phyloP scores from a whole-genome alignment of 2,797 vertebrate genomes.

The Luscinia luscinia region DNA sequence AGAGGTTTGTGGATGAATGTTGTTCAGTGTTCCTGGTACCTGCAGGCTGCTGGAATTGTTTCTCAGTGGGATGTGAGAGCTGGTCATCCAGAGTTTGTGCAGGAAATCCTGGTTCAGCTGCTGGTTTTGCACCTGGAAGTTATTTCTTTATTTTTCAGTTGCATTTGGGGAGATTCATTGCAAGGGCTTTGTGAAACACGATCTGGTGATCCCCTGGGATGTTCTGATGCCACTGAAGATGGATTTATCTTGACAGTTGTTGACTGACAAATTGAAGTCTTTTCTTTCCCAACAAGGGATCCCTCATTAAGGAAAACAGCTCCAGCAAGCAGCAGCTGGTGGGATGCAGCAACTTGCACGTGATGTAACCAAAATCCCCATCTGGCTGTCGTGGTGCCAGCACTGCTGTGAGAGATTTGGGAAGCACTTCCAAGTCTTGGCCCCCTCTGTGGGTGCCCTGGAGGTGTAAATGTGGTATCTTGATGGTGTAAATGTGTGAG shows the following conservation, averaged over 20 bases:
- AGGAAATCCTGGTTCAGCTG: background rate
- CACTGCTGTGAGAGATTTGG: fast-evolving
- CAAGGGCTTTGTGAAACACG: fast-evolving
- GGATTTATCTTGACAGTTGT: background rate
- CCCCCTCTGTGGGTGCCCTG: background rate
- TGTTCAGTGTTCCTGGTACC: fast-evolving
- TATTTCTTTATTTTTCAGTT: background rate
- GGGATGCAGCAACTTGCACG: background rate
- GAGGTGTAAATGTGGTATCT: background rate
- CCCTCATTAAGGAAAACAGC: background rate
- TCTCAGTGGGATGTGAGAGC: fast-evolving
- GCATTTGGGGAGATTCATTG: background rate
- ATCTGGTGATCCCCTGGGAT: background rate
- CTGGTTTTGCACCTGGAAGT: background rate
- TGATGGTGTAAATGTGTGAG: background rate
- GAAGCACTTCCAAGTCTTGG: background rate
- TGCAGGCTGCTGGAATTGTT: background rate
- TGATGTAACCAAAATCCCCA: background rate
- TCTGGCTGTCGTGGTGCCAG: background rate
- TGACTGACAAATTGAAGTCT: background rate
- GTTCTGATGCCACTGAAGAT: fast-evolving
- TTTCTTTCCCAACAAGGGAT: background rate
- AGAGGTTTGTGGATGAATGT: fast-evolving
- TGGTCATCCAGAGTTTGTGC: fast-evolving
- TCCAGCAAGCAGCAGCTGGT: background rate